Base-by-base conservation (phyloP, 2,797 vertebrate genomes). In the Lycodopsis pacificus region DNA sequence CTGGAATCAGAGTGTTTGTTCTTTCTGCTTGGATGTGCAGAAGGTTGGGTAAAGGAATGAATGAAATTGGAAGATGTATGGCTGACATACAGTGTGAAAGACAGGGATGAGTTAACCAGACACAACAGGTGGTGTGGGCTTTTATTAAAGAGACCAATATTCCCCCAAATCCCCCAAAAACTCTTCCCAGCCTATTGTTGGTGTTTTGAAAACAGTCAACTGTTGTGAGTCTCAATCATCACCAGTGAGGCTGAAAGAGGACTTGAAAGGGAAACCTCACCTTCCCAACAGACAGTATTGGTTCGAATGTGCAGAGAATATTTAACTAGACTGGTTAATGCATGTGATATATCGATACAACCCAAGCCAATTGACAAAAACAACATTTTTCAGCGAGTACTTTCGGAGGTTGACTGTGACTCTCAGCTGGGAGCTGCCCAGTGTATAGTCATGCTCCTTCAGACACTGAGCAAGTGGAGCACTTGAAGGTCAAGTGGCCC, bases 401-500 rank as follows among this genome's bases (percentile, higher is more conserved):
- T 72, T 80, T 71, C 44, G 32, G 70, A 65, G 44, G 67, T 73
- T 62, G 54, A n/a, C 34, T 62, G 66, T 19, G 69, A 75, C 74
- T 54, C 69, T 57, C 48, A 51, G 61, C 59, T 15, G 71, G 62
- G 54, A 81, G 71, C 38, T 71, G 65, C 53, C 68, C 48, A n/a
- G 66, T 71, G 22, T 54, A 71, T 51, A 71, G 65, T 79, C 63
- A 30, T 65, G 83, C 70, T 85, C 38, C 57, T 85, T 74, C 53
- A 81, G 79, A 75, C 7, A 0, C 76, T 36, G 65, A 80, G 72
- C 79, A 63, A 73, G 49, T 76, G 25, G 22, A 70, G 70, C 67
- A 65, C 77, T 75, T 71, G 36, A 78, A 84, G 87, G 88, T 87
- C 83, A 77, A 82, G 78, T 79, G 70, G 86, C 82, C 80, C 79